phyloP scores from a whole-genome alignment of 2,113 vertebrate genomes.

The Notechis scutatus region DNA sequence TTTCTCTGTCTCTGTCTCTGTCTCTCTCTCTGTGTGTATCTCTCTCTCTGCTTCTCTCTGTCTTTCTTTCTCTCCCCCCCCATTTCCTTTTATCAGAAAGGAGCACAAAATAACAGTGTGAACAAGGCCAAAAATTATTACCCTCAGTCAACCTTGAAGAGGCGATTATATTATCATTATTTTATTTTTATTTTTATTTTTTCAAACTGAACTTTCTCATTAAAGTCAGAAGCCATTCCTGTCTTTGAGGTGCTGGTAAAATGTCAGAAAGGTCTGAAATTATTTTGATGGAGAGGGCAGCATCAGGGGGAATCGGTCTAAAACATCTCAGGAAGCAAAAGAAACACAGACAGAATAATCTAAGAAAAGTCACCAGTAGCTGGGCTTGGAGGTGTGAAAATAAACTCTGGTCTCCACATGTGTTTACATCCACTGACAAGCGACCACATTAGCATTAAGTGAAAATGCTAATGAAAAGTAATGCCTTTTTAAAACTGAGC shows the following conservation, averaged over 20 bases:
- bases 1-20: too few species aligned
- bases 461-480: conserved; percentile 69
- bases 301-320: conserved; percentile 41
- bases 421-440: conserved; percentile 67
- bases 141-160: conserved; percentile 41
- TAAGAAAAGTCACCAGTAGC: conserved; percentile 67
- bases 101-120: not conserved
- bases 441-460: conserved; percentile 69
- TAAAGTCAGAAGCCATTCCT: conserved; percentile 2
- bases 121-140: conserved; percentile 1
- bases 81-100: not conserved
- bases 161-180: conserved; percentile 21
- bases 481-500: conserved; percentile 65
- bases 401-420: conserved; percentile 65
- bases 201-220: not conserved
- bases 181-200: not conserved
- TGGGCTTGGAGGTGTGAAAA: conserved; percentile 67
- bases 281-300: conserved; percentile 53
- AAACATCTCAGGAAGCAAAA: conserved; percentile 61
- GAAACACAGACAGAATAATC: conserved; percentile 60
- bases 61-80: too few species aligned
- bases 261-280: conserved; percentile 58
- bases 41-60: too few species aligned
- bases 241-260: conserved; percentile 41
- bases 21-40: too few species aligned